Conservation (phyloP, 64 coral and sea anemone genomes). For the Pachyseris speciosa region DNA sequence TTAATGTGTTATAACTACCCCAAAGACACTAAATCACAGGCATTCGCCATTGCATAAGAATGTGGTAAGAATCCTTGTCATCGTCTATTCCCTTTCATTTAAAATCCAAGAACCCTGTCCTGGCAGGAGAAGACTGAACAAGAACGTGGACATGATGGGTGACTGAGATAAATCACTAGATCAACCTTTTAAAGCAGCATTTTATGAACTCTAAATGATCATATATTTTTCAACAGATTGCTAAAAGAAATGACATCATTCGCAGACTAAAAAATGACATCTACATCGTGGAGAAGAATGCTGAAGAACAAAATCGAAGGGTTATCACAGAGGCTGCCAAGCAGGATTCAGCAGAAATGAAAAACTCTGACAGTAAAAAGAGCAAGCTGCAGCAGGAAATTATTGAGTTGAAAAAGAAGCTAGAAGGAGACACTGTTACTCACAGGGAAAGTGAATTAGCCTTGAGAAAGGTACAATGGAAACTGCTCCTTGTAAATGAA, state of each 20-base stretch:
- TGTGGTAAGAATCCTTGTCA: too few species aligned
- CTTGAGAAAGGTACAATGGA: slow-evolving; percentile 74
- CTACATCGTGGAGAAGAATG: slow-evolving; percentile 78
- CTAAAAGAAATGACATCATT: slow-evolving; percentile 98
- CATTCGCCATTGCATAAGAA: too few species aligned
- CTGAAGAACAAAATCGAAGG: slow-evolving; percentile 82
- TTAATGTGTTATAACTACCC: too few species aligned
- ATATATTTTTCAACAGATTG: slow-evolving; percentile 65
- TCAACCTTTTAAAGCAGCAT: too few species aligned
- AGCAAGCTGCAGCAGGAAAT: slow-evolving; percentile 85
- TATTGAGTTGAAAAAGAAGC: slow-evolving; percentile 86
- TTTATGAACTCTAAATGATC: too few species aligned
- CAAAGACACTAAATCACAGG: too few species aligned
- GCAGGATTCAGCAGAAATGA: slow-evolving; percentile 83
- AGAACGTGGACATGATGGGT: too few species aligned
- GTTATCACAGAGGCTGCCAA: slow-evolving; percentile 86
- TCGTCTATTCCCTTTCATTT: too few species aligned
- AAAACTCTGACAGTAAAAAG: slow-evolving; percentile 94
- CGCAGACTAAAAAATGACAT: slow-evolving; percentile 91
- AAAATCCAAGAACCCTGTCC: too few species aligned
- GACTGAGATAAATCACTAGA: too few species aligned
- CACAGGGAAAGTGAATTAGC: slow-evolving; percentile 95
- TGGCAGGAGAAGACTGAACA: too few species aligned
- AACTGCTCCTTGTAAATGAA: too few species aligned
- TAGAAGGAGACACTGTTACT: slow-evolving; percentile 69